These are phyloP conservation scores for Heptranchias perlo DNA, from an alignment of 2,113 vertebrate genomes.

Conservation along the genomic window DNA sequence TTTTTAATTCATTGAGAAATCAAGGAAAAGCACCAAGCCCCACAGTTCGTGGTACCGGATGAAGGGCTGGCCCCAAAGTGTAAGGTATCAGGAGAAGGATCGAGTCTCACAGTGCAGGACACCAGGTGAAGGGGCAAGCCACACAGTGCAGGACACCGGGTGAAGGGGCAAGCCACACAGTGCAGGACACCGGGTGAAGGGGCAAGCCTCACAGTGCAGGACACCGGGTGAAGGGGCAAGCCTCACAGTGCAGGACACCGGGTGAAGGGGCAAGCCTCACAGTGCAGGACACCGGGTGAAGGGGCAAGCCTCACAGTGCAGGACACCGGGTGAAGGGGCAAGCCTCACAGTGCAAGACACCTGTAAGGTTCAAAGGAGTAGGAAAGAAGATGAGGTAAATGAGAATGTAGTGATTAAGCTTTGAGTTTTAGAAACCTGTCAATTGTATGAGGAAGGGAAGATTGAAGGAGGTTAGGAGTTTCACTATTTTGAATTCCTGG, in stretches of 20 bases:
- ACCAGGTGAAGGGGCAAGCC: background rate
- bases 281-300: no score
- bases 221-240: no score
- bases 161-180: no score
- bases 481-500: background rate
- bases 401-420: background rate
- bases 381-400: background rate
- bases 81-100: background rate
- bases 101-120: background rate
- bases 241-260: no score
- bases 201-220: no score
- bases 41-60: background rate
- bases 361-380: background rate
- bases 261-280: no score
- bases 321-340: no score
- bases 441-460: background rate
- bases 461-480: background rate
- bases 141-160: no score
- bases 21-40: background rate
- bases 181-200: no score
- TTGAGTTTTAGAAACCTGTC: background rate
- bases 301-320: no score
- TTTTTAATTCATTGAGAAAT: background rate
- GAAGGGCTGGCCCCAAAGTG: background rate
- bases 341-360: background rate